Percentiles rank a stretch among this genome's conserved stretches.
Conservation (phyloP, 2,888 invertebrate species). For the Corbicula japonica region DNA sequence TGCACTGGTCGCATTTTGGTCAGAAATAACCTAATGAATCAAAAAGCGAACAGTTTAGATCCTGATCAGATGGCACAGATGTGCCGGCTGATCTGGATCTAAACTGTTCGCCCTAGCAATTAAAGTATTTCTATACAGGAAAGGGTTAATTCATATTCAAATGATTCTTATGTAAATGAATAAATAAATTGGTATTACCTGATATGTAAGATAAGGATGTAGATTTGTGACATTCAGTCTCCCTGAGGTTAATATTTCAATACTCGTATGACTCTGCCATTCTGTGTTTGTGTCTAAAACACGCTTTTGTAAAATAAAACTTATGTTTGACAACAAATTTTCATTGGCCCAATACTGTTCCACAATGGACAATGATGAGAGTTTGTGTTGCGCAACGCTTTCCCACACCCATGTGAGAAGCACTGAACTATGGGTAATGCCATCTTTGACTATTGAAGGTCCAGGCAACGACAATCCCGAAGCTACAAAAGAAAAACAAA, state of each 20-base stretch:
- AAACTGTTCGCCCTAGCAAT: too few relatives aligned
- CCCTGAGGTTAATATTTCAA: conserved; percentile 59
- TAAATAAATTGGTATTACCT: too few relatives aligned
- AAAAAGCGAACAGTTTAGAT: too few relatives aligned
- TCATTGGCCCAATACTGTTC: conserved; percentile 89
- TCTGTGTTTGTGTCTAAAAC: conserved; percentile 89
- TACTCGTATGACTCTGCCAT: conserved; percentile 92
- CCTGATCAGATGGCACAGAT: too few relatives aligned
- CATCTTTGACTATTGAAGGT: conserved; percentile 93
- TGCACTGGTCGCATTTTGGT: too few relatives aligned
- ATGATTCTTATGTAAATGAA: too few relatives aligned
- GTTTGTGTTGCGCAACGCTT: conserved; percentile 74
- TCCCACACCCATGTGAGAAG: conserved; percentile 91
- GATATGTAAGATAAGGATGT: conserved; percentile 95
- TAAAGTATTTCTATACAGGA: too few relatives aligned
- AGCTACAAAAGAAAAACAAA: conserved; percentile 43
- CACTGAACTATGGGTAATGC: conserved; percentile 92
- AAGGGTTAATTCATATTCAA: too few relatives aligned
- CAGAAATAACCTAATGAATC: too few relatives aligned
- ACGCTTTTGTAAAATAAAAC: conserved; percentile 91
- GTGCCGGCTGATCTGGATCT: too few relatives aligned
- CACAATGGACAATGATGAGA: conserved; percentile 40
- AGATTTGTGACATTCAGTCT: conserved; percentile 90
- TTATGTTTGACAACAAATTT: conserved; percentile 79
- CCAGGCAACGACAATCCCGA: conserved; percentile 51